A percentile compares a stretch with the other conserved stretches of the same genome.
These are phyloP conservation scores for Stenchaetothrips biformis DNA, from an alignment of 2,888 invertebrate genomes.

Conservation along the genomic window DNA sequence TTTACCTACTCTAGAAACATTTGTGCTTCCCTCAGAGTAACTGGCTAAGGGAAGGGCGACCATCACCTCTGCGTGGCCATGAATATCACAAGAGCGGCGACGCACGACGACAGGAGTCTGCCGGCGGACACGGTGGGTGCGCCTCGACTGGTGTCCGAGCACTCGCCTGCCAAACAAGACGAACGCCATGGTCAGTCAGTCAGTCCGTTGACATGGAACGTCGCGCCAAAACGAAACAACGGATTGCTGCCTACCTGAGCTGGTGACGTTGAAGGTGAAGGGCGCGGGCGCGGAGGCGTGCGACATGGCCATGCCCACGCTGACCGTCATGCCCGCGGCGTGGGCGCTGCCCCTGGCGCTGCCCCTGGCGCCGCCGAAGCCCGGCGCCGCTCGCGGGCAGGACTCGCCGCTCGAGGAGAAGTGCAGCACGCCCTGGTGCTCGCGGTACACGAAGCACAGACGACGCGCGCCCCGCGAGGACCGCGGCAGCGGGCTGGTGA, in stretches of 20 bases:
- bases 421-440: constrained; percentile 51
- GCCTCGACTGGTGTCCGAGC: not conserved
- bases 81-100: not conserved
- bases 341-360: constrained; percentile 42
- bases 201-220: not conserved
- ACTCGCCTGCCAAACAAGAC: not conserved
- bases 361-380: too few species aligned
- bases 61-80: not conserved
- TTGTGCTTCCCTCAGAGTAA: constrained; percentile 1
- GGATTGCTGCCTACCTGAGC: constrained; percentile 53
- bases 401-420: constrained; percentile 60
- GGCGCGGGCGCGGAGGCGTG: not conserved
- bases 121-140: not conserved
- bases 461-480: constrained; percentile 61
- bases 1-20: not conserved
- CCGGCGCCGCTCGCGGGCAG: constrained; percentile 51
- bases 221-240: not conserved
- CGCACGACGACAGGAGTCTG: not conserved
- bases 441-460: constrained; percentile 73
- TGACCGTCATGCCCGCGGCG: constrained; percentile 45
- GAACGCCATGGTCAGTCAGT: not conserved
- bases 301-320: not conserved
- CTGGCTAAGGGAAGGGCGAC: constrained; percentile 12
- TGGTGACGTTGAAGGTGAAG: constrained; percentile 65
- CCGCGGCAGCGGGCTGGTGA: constrained; percentile 68